Conservation (phyloP, 2,113 vertebrate species). For the Leiothrix lutea region DNA sequence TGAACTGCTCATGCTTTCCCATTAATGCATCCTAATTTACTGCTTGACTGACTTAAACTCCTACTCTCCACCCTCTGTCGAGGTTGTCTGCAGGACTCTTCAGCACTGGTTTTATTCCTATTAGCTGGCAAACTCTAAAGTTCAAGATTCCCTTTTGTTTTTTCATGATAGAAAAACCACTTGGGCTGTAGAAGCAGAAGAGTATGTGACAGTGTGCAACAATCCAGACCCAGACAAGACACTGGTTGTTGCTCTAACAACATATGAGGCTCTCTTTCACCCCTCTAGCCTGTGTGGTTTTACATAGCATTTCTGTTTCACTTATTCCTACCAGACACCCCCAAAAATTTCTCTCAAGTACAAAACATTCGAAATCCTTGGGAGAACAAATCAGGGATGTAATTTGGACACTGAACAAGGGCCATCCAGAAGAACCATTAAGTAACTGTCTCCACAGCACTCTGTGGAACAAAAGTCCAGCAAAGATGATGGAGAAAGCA, state of each 20-base stretch:
- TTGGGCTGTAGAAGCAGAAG: not conserved
- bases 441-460: not conserved
- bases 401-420: not conserved
- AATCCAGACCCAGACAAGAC: not conserved
- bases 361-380: not conserved
- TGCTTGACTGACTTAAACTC: not conserved
- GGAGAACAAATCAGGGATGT: not conserved
- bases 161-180: not conserved
- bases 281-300: not conserved
- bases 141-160: not conserved
- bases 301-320: not conserved
- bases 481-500: not conserved
- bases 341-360: not conserved
- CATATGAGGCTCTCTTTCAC: not conserved
- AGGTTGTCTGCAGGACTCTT: not conserved
- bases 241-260: not conserved
- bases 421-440: not conserved
- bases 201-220: no score
- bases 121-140: not conserved
- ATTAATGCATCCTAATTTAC: not conserved
- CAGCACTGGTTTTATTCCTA: not conserved
- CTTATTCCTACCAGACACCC: not conserved
- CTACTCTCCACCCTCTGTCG: not conserved
- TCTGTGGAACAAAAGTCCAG: not conserved
- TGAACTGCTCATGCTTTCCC: not conserved